A percentile compares a stretch with the other conserved stretches of the same genome.
Evolutionary conservation across 1,140 invertebrate species (phyloP).

Genomic region (Drosophila miranda): DNA sequence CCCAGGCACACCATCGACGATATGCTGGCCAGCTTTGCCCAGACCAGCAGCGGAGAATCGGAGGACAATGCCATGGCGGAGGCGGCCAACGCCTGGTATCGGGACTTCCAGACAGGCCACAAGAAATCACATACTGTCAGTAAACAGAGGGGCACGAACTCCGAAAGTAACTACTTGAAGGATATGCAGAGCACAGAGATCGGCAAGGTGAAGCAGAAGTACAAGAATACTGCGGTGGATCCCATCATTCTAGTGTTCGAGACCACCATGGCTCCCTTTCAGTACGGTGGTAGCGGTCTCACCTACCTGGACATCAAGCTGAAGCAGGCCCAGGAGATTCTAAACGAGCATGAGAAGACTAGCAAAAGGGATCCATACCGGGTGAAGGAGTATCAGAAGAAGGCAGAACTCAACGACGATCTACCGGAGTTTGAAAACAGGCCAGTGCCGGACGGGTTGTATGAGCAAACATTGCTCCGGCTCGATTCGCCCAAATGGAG

Average conservation of each 20-base stretch:
- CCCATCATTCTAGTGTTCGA: not conserved
- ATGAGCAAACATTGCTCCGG: slow-evolving; percentile 38
- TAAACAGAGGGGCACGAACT: not conserved
- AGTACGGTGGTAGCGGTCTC: not conserved
- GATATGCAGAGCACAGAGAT: slow-evolving; percentile 38
- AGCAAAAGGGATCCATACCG: slow-evolving; percentile 1
- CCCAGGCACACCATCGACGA: slow-evolving; percentile 56
- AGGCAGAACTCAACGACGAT: not conserved
- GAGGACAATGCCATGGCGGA: slow-evolving; percentile 15
- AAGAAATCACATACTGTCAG: slow-evolving; percentile 5
- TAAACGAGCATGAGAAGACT: not conserved
- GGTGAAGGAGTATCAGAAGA: slow-evolving; percentile 1
- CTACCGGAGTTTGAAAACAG: slow-evolving; percentile 17
- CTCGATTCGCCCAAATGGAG: slow-evolving; percentile 7
- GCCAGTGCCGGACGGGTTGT: slow-evolving; percentile 21
- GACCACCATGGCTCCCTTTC: not conserved
- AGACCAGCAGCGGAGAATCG: not conserved
- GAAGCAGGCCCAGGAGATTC: no score
- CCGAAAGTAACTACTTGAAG: slow-evolving; percentile 11
- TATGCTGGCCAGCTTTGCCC: slow-evolving; percentile 52
- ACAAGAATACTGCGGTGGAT: slow-evolving; percentile 19
- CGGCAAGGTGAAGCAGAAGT: slow-evolving; percentile 52
- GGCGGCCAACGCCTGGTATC: slow-evolving; percentile 57
- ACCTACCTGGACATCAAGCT: slow-evolving; percentile 6
- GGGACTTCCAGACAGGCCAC: slow-evolving; percentile 25